Percentiles rank a stretch among this genome's conserved stretches.
Evolutionary conservation across 2,797 vertebrate species (phyloP).

Genomic region (Chiroxiphia lanceolata): DNA sequence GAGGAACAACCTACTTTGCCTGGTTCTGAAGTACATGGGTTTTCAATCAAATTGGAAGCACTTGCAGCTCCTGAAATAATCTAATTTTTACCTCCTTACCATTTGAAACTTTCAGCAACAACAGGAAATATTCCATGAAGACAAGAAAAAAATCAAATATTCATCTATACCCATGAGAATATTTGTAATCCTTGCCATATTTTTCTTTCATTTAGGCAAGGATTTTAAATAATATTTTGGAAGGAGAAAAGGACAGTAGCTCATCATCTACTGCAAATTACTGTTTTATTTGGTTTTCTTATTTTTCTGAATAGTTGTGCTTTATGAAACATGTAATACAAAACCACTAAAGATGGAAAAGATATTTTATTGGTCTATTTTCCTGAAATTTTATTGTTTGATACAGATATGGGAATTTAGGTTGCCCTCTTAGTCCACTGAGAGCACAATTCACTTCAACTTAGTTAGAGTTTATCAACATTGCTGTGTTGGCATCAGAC

Average conservation of each 20-base stretch:
- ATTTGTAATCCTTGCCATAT: not conserved
- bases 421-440: not conserved
- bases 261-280: not conserved
- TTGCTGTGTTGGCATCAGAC: not conserved
- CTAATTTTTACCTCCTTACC: not conserved
- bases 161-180: not conserved
- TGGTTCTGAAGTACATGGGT: not conserved
- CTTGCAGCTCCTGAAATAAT: not conserved
- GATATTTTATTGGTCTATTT: not conserved
- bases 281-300: not conserved
- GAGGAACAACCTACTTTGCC: not conserved
- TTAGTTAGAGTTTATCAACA: not conserved
- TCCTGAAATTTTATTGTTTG: not conserved
- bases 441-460: not conserved
- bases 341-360: not conserved
- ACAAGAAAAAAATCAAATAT: constrained; percentile 7
- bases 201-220: not conserved
- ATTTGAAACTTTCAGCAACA: constrained; percentile 20
- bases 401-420: not conserved
- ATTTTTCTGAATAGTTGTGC: not conserved
- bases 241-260: not conserved
- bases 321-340: not conserved
- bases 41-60: constrained; percentile 17
- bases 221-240: not conserved
- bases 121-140: not conserved